Evolutionary conservation across 2,113 vertebrate genomes (phyloP).

Genomic region (Zonotrichia leucophrys): DNA sequence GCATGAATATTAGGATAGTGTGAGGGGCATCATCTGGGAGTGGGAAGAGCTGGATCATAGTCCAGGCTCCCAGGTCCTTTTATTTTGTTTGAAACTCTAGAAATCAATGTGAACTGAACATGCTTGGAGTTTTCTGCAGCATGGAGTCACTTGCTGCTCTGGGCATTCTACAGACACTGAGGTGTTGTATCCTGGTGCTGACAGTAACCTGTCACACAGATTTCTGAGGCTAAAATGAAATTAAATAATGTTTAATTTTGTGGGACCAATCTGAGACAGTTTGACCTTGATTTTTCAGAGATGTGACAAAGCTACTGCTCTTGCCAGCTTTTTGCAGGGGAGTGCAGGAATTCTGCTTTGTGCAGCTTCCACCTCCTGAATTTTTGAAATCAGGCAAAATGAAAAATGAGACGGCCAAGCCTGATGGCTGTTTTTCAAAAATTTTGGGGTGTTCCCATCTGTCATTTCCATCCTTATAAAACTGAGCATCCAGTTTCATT

Average conservation of each 20-base stretch:
- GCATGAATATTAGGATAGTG: not conserved
- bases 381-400: not conserved
- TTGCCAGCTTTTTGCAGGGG: not conserved
- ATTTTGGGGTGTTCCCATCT: not conserved
- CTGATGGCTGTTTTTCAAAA: constrained; percentile 2
- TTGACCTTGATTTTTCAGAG: not conserved
- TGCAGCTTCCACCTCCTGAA: not conserved
- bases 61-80: not conserved
- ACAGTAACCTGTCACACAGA: not conserved
- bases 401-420: not conserved
- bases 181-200: not conserved
- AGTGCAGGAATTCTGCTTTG: not conserved
- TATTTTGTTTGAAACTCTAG: not conserved
- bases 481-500: not conserved
- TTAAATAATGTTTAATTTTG: not conserved
- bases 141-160: not conserved
- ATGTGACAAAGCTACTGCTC: not conserved
- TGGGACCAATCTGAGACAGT: not conserved
- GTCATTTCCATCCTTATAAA: not conserved
- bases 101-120: not conserved
- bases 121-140: not conserved
- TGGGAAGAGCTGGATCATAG: not conserved
- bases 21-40: not conserved
- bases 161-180: not conserved
- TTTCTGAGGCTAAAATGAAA: not conserved